phyloP scores from a whole-genome alignment of 2,888 invertebrate genomes.

The Dimorphilus gyrociliatus region DNA sequence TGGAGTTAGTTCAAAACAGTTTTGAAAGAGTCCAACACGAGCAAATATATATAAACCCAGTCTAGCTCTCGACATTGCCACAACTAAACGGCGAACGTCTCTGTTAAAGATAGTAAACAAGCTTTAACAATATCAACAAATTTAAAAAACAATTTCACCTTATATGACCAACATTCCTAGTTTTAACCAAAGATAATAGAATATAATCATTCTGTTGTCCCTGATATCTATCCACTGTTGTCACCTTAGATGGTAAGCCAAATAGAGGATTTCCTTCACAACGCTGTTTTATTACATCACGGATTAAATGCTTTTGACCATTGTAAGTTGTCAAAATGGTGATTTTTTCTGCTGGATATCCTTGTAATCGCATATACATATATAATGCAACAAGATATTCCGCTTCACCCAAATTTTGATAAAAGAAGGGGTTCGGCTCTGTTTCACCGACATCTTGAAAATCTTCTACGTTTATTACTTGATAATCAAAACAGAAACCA shows the following conservation, averaged over 20 bases:
- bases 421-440: constrained; percentile 94
- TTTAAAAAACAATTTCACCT: constrained; percentile 38
- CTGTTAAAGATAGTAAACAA: constrained; percentile 17
- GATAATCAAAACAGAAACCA: constrained; percentile 80
- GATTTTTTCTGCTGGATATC: constrained; percentile 89
- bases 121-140: constrained; percentile 1
- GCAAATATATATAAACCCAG: constrained; percentile 92
- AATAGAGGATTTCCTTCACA: constrained; percentile 89
- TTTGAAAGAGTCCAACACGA: constrained; percentile 72
- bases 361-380: constrained; percentile 93
- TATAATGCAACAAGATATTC: constrained; percentile 89
- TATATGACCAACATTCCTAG: constrained; percentile 90
- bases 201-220: constrained; percentile 99
- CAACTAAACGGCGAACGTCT: constrained; percentile 85
- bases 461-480: constrained; percentile 85
- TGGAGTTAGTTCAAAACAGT: constrained; percentile 89
- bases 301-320: constrained; percentile 89
- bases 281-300: constrained; percentile 75
- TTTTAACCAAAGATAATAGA: constrained; percentile 81
- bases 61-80: constrained; percentile 91
- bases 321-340: constrained; percentile 97
- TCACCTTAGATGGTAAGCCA: constrained; percentile 45
- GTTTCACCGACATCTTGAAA: constrained; percentile 92
- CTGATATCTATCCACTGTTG: constrained; percentile 95
- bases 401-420: constrained; percentile 55